These are phyloP conservation scores for Palythoa heliodiscus DNA, from an alignment of 92 coral and sea anemone genomes.

Conservation along the genomic window DNA sequence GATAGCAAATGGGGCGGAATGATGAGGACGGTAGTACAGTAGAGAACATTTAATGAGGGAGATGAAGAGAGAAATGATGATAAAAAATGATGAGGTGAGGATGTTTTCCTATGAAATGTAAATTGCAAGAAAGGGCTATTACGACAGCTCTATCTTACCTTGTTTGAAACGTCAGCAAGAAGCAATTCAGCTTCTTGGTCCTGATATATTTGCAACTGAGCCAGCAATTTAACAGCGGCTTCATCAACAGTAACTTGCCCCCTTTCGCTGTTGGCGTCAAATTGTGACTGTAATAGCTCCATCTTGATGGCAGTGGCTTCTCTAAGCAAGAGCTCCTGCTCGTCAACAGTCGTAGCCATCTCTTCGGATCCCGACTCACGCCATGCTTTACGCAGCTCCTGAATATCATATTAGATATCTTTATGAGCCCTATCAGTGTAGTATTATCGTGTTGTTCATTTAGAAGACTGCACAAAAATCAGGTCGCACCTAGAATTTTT, in stretches of 20 bases:
- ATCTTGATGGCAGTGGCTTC: slow-evolving; percentile 88
- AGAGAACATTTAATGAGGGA: too few relatives aligned
- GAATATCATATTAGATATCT: neutral
- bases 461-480: too few relatives aligned
- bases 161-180: slow-evolving; percentile 78
- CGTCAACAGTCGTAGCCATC: slow-evolving; percentile 82
- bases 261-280: slow-evolving; percentile 55
- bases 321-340: slow-evolving; percentile 82
- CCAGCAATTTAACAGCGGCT: slow-evolving; percentile 74
- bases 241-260: slow-evolving; percentile 69
- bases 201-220: slow-evolving; percentile 88
- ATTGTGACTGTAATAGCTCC: slow-evolving; percentile 56
- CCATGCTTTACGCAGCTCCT: slow-evolving; percentile 95
- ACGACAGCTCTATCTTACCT: slow-evolving; percentile 57
- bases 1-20: too few relatives aligned
- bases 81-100: too few relatives aligned
- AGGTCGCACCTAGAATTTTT: too few relatives aligned
- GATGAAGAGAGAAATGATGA: too few relatives aligned
- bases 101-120: neutral
- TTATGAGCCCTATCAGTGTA: neutral
- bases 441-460: neutral
- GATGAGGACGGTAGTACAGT: too few relatives aligned
- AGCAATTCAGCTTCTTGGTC: slow-evolving; percentile 93
- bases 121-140: neutral
- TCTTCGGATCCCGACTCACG: slow-evolving; percentile 93